Conservation (phyloP, 2,113 vertebrate species). For the Cyprinodon brontotheroides region DNA sequence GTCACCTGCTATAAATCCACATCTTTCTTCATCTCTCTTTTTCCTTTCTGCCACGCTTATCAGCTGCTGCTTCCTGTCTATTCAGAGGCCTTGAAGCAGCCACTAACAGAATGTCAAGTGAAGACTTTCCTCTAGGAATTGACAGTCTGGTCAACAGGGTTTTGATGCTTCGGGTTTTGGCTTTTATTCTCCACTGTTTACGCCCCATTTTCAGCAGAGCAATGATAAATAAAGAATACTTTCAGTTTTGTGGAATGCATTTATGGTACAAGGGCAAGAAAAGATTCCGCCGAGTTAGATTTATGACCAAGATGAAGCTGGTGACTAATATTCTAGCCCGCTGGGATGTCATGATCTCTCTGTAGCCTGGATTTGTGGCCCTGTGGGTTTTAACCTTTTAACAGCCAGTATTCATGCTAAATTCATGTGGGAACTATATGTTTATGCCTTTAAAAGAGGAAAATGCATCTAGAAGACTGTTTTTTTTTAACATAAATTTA, state of each 20-base stretch:
- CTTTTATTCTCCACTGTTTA: conserved; percentile 61
- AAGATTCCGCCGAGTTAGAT: conserved; percentile 42
- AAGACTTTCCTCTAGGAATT: conserved; percentile 58
- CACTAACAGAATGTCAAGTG: conserved; percentile 74
- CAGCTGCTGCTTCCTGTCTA: conserved; percentile 57
- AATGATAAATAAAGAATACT: conserved; percentile 67
- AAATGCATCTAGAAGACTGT: not conserved
- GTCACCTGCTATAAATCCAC: conserved; percentile 75
- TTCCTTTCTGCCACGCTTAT: conserved; percentile 63
- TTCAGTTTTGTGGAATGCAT: conserved; percentile 52
- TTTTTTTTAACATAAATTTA: not conserved
- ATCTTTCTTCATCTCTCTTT: conserved; percentile 53
- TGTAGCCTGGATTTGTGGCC: conserved; percentile 46
- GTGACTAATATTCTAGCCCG: conserved; percentile 55
- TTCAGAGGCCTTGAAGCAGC: conserved; percentile 33
- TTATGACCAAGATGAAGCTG: conserved; percentile 58
- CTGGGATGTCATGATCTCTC: conserved; percentile 50
- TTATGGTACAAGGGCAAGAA: conserved; percentile 38
- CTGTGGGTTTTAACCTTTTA: conserved; percentile 38
- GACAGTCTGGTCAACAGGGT: conserved; percentile 71
- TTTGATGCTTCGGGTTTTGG: conserved; percentile 59
- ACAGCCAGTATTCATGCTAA: conserved; percentile 12
- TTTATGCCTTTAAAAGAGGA: not conserved
- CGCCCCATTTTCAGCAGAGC: conserved; percentile 43
- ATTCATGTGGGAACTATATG: not conserved